Evolutionary conservation across 2,113 vertebrate species (phyloP), one percentile per base, ranked within the genome.

Genomic region (Peucedramus taeniatus): DNA sequence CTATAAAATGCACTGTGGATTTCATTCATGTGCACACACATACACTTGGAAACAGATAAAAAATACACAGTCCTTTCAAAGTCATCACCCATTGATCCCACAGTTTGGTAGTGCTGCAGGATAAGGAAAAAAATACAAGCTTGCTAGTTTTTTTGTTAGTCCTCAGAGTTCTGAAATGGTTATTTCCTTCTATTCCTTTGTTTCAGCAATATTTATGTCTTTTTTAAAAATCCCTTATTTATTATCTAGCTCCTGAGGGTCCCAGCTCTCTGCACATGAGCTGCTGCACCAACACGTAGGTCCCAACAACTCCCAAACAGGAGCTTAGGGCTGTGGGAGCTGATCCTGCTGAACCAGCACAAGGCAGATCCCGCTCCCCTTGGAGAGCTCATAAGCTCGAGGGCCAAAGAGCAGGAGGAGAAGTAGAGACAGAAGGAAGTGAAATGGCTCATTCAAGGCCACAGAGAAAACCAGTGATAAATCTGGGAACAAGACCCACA

Each of bases 361-460:
- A 35, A 27, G 54, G 64, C 37, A 91, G 45, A 89, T 15, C 26
- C 37, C 0, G 0, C 27, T 66, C 0, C 0, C 50, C 80, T 56
- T 37, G 24, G 13, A 74, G 69, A 89, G 6, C 15, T 64, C 42
- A 18, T 9, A 47, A 70, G 26, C 33, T 89, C 1, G 1, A 80
- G 42, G 54, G 59, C 70, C 94, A 91, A 95, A 90, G 68, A 91
- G 44, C 68, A 81, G 66, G 39, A 85, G 74, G 9, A 87, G 23
- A 68, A 88, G 35, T 3, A 3, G 45, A 89, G 40, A 33, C 42
- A 81, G 75, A 59, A 93, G 60, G 50, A 80, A 94, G 33, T 49
- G n/a, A 90, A 80, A 90, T 17, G 22, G 44, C 59, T 96, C 1
- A 0, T 59, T 90, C 64, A 78, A 94, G 68, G 83, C 64, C 83